Conservation (phyloP, 2,888 invertebrate species). For the Oscheius myriophilus region DNA sequence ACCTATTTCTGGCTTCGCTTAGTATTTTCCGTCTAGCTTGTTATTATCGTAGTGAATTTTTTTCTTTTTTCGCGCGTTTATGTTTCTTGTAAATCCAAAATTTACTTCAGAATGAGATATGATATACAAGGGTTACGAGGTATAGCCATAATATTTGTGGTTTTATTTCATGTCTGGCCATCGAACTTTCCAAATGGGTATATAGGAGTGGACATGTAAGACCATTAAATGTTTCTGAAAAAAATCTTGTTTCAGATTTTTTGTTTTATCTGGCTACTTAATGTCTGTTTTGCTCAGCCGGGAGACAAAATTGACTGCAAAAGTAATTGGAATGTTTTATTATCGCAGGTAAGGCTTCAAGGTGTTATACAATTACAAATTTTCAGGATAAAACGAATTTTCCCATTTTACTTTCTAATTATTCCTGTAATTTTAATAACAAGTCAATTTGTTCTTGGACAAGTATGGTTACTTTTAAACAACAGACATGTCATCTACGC, state of each 20-base stretch:
- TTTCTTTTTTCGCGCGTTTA: no score
- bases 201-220: conserved; percentile 8
- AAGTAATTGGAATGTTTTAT: neutral
- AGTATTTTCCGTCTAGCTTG: no score
- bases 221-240: neutral
- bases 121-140: conserved; percentile 12
- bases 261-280: conserved; percentile 5
- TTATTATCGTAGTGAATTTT: no score
- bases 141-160: neutral
- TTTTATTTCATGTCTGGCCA: neutral
- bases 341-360: neutral
- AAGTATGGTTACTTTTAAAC: neutral
- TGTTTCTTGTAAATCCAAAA: no score
- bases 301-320: neutral
- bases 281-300: neutral
- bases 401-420: conserved; percentile 2
- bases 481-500: neutral
- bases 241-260: neutral
- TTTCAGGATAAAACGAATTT: conserved; percentile 5
- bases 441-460: neutral
- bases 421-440: conserved; percentile 1
- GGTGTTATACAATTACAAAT: no score
- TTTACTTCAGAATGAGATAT: neutral
- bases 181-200: conserved; percentile 1
- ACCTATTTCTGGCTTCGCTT: no score